A percentile compares a stretch with the other conserved stretches of the same genome.
These are phyloP conservation scores for Geopemphigus sp. DNA, from an alignment of 1,140 invertebrate species.

Conservation along the genomic window DNA sequence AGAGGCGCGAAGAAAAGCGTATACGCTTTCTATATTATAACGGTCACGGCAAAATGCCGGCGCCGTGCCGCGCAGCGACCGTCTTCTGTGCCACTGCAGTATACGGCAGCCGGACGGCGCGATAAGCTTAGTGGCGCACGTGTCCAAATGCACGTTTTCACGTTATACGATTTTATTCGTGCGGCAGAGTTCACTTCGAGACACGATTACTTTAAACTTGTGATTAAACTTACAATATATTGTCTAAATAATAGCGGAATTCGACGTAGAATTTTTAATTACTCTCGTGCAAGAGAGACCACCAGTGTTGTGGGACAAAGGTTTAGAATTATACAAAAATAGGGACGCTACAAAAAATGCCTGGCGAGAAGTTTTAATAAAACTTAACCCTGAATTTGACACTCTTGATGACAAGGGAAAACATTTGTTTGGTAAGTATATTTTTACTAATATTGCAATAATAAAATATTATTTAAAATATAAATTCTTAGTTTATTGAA, in stretches of 20 bases:
- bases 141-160: slow-evolving; percentile 33
- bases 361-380: too few relatives aligned
- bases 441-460: slow-evolving; percentile 14
- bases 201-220: not conserved
- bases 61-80: too few relatives aligned
- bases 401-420: too few relatives aligned
- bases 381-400: too few relatives aligned
- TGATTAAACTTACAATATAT: slow-evolving; percentile 21
- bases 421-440: too few relatives aligned
- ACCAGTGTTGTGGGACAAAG: slow-evolving; percentile 39
- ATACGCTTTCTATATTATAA: too few relatives aligned
- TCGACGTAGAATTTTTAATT: slow-evolving; percentile 42
- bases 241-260: slow-evolving; percentile 21
- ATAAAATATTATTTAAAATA: slow-evolving; percentile 29
- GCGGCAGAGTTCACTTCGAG: not conserved
- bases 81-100: not conserved
- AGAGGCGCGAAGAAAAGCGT: too few relatives aligned
- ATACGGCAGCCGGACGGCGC: slow-evolving; percentile 13
- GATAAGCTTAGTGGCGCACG: slow-evolving; percentile 30
- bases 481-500: too few relatives aligned
- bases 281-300: slow-evolving; percentile 27
- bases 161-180: slow-evolving; percentile 35
- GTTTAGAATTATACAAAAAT: slow-evolving; percentile 20
- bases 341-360: too few relatives aligned
- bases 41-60: too few relatives aligned